Conservation (phyloP, 2,113 vertebrate species). For the Phainopepla nitens region DNA sequence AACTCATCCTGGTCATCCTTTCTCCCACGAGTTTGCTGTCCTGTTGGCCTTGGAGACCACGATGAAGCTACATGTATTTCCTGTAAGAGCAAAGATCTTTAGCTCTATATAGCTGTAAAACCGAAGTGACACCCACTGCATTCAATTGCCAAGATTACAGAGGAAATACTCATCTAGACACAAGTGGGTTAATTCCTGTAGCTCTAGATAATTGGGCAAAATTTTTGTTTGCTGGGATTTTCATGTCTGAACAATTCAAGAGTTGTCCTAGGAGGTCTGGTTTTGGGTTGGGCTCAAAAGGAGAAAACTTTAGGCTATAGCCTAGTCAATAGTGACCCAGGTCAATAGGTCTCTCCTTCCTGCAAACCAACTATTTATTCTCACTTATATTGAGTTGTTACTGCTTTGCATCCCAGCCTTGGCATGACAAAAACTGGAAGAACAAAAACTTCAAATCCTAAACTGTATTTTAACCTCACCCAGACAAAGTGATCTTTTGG, state of each 20-base stretch:
- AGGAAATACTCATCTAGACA: neutral
- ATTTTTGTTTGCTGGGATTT: neutral
- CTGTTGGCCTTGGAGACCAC: neutral
- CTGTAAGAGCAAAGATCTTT: neutral
- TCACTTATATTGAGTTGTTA: neutral
- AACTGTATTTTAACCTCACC: neutral
- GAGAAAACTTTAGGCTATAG: neutral
- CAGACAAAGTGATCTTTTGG: neutral
- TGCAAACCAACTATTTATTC: neutral
- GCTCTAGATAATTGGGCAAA: neutral
- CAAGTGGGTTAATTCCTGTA: neutral
- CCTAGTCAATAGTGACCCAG: neutral
- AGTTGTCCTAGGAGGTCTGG: neutral
- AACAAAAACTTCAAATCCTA: neutral
- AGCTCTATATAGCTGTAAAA: neutral
- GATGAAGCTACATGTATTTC: rapidly evolving
- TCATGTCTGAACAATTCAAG: neutral
- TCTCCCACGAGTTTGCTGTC: neutral
- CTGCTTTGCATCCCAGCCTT: neutral
- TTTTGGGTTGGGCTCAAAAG: neutral
- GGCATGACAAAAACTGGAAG: neutral
- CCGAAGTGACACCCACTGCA: neutral
- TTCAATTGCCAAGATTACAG: neutral
- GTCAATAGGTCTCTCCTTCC: neutral
- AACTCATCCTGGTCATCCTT: neutral